Evolutionary conservation across 2,797 vertebrate species (phyloP), one percentile per base, ranked within the genome.

Genomic region (Ceyx erithaca): DNA sequence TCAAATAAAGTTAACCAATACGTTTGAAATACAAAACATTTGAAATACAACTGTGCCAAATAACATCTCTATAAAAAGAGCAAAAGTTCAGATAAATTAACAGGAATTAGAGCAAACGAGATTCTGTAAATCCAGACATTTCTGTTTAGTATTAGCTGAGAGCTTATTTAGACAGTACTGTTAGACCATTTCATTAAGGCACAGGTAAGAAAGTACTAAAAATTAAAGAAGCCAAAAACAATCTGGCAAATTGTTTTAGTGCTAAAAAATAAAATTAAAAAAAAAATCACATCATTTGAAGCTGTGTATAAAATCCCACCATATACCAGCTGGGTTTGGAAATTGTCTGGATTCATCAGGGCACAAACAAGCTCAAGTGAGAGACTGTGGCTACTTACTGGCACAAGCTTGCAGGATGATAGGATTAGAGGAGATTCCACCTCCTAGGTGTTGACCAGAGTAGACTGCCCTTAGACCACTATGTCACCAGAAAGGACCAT

Each of bases 351-450:
- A 59, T 13, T 30, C 12, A 3, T 7, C 37, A 10, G 4, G n/a
- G 18, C 30, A 81, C 45, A 76, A 84, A 75, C 21, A 40, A 84
- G 19, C 7, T 13, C 12, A 40, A 46, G 3, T 14, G 21, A 67
- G 17, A 59, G 25, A 20, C 25, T 12, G 2, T 2, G 25, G 16
- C 45, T 17, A 18, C 41, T 30, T 90, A 37, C 54, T 72, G 25
- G 15, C 18, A 63, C 6, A 22, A 78, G 20, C 9, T 45, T 28
- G 3, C 1, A 1, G 17, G 1, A 31, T 54, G 4, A 35, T 8
- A 41, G 26, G 16, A 40, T 40, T 58, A 67, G 22, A 80, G 16
- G 14, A 46, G 5, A 18, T 35, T 23, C 10, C 13, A 31, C 8
- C 2, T 77, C 28, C 52, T 40, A 9, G 28, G 48, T 54, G 31